Base-by-base conservation (phyloP, 1,140 invertebrate genomes). In the Asbolus verrucosus region DNA sequence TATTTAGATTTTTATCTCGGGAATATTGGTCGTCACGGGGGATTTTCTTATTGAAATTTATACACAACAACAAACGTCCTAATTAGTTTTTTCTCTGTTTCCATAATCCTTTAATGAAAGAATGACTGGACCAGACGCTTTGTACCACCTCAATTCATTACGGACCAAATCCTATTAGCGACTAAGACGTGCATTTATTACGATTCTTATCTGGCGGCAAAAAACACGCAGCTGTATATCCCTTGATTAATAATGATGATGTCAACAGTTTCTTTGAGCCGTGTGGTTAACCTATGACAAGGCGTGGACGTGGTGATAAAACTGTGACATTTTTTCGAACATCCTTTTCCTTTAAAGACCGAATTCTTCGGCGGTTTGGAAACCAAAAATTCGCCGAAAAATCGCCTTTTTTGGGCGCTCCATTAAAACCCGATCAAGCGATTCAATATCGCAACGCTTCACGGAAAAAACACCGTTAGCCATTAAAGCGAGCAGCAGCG, bases 241-340 rank as follows among this genome's bases (percentile, higher is more conserved):
- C 18, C 21, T 54, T 54, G 46, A 54, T 54, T 54, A 54, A 54
- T 54, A 54, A 54, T 13, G 46, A 54, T 54, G 46, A 54, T 54
- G 46, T 54, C 46, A 54, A 54, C 46, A 54, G 46, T 54, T 54
- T 21, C 46, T 14, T 6, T 3, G 33, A 36, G 24, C 8, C 33
- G 6, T 2, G 11, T n/a, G 33, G 5, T 36, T 36, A 5, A 36
- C 33, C 33, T 36, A 36, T 36, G 33, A 36, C 33, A 36, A 11
- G n/a, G 11, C 21, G 13, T 21, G 6, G 8, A 8, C 19, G 21
- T 50, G 43, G 33, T n/a, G 33, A 24, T 5, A 46, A 46, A 19
- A 46, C 18, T 46, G 11, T 14, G n/a, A n/a, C 3, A 54, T 27
- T 6, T 14, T 54, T 24, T n/a, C 24, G 5, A n/a, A n/a, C n/a